Conservation (phyloP, 1,140 invertebrate species). For the Saxidomus purpurata region DNA sequence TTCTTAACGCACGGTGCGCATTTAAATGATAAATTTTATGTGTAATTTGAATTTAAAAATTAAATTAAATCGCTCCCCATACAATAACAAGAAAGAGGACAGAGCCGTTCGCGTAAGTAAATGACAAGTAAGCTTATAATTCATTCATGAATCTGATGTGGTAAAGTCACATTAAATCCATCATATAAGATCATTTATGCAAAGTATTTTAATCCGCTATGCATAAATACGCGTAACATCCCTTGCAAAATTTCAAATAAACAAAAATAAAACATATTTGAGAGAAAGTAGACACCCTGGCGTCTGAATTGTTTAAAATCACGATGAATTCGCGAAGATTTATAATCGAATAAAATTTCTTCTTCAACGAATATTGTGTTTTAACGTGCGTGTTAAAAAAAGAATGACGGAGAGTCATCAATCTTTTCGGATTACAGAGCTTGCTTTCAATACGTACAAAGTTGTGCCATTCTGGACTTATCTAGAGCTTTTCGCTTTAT, state of each 20-base stretch:
- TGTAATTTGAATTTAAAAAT: slow-evolving; percentile 65
- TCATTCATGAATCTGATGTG: slow-evolving; percentile 50
- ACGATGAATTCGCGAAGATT: neutral
- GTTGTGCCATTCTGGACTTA: slow-evolving; percentile 10
- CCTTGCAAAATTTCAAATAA: slow-evolving; percentile 56
- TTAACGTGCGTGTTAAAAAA: slow-evolving; percentile 44
- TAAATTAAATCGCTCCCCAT: slow-evolving; percentile 63
- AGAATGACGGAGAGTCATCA: slow-evolving; percentile 22
- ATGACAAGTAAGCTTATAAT: slow-evolving; percentile 30
- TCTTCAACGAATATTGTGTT: slow-evolving; percentile 47
- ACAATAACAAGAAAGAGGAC: neutral
- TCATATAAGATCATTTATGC: slow-evolving; percentile 50
- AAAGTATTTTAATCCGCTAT: slow-evolving; percentile 52
- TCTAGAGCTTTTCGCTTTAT: slow-evolving; percentile 20
- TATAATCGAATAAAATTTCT: slow-evolving; percentile 64
- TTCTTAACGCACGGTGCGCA: neutral
- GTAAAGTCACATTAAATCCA: slow-evolving; percentile 21
- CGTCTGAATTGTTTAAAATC: slow-evolving; percentile 25
- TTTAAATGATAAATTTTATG: slow-evolving; percentile 60
- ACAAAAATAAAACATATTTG: slow-evolving; percentile 44
- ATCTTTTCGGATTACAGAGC: slow-evolving; percentile 37
- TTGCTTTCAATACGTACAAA: slow-evolving; percentile 27
- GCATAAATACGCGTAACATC: slow-evolving; percentile 37
- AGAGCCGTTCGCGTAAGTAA: neutral
- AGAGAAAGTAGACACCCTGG: slow-evolving; percentile 44